Evolutionary conservation across 2,888 invertebrate species (phyloP), one percentile per base, ranked within the genome.

Genomic region (Poecilobothrus nobilitatus): DNA sequence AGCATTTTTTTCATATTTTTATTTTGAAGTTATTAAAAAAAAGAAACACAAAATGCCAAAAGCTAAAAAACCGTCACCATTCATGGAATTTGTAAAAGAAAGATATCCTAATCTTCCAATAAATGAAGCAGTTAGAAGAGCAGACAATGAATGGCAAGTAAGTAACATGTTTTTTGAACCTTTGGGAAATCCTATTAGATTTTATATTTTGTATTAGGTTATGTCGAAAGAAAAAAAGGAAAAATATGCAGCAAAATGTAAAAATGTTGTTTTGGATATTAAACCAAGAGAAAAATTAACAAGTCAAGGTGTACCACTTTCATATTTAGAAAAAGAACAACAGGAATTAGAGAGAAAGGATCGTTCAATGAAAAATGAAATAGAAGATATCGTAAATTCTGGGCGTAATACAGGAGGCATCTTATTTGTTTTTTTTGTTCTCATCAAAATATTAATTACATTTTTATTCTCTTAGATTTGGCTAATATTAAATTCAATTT

Each of bases 401-500:
- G 12, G 44, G 12, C 63, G 63, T 1, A 27, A 63, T 63, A 27
- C 63, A 27, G 27, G 27, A 20, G 8, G 63, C 27, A 15, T 27
- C 1, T 15, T 15, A 7, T 27, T 37, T 37, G 2, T 37, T 10
- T 37, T 8, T 34, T 34, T 37, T 37, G 37, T 10, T 37, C 7
- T 37, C 8, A 34, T 37, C 12, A 1, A 0, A 18, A 18, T 53
- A 1, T 53, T 53, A 53, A 2, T 53, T 4, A 18, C 18, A 18
- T 18, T 53, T 18, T 18, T 12, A 53, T 53, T 3, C 22, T 15
- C 2, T 63, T 18, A 27, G 22, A 21, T 22, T 63, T 63, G 22
- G 63, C 63, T 20, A 22, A 63, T 21, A 72, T 75, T 4, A 74
- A 72, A 1, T 81, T 76, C 27, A 73, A 75, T 4, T 79, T 81